Percentiles rank a stretch among this genome's conserved stretches.
phyloP scores from a whole-genome alignment of 2,888 invertebrate species.

The Mythimna pallens region DNA sequence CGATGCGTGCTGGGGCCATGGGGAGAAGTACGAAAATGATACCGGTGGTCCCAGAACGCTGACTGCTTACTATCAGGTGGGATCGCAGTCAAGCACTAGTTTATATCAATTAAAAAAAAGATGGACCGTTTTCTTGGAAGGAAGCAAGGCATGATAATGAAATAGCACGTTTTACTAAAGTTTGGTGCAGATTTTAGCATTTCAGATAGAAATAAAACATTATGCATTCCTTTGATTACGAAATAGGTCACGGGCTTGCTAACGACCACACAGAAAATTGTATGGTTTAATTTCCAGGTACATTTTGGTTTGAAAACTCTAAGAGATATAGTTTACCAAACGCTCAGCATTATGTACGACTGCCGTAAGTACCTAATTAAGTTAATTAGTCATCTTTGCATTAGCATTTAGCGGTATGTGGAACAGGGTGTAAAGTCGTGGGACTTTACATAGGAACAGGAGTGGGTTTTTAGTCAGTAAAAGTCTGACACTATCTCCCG shows the following conservation, averaged over 20 bases:
- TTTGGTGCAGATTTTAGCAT: not conserved
- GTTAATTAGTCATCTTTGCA: not conserved
- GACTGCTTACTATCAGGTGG: too few relatives aligned
- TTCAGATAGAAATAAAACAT: conserved; percentile 11
- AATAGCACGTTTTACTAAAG: not conserved
- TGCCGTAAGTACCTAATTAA: conserved; percentile 54
- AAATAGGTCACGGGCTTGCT: conserved; percentile 23
- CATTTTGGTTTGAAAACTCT: conserved; percentile 34
- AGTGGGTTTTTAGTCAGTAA: too few relatives aligned
- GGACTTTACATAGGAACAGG: too few relatives aligned
- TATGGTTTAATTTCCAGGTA: conserved; percentile 41
- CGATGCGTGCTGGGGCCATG: too few relatives aligned
- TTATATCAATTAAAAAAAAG: too few relatives aligned
- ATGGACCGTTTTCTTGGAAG: too few relatives aligned
- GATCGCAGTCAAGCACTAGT: too few relatives aligned
- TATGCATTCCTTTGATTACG: not conserved
- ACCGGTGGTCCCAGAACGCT: too few relatives aligned
- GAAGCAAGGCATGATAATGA: not conserved
- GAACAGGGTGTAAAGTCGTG: too few relatives aligned
- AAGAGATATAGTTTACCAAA: conserved; percentile 50
- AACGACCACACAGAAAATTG: conserved; percentile 31
- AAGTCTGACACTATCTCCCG: too few relatives aligned
- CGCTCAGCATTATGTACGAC: conserved; percentile 59
- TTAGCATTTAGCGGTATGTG: too few relatives aligned
- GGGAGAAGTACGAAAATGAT: too few relatives aligned